phyloP scores from a whole-genome alignment of 2,113 vertebrate species.

The Xiphias gladius region DNA sequence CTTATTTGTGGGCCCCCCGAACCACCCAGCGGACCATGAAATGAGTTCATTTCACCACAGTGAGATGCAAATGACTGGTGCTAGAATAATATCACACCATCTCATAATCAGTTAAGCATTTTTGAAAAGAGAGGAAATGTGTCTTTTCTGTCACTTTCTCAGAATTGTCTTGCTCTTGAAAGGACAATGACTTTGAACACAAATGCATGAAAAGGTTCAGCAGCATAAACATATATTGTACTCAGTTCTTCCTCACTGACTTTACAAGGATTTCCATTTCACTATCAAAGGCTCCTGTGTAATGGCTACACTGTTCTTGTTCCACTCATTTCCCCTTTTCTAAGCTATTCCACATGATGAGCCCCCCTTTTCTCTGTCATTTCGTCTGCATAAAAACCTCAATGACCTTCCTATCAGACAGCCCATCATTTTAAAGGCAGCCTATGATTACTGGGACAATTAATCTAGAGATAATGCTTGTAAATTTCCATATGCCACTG shows the following conservation, averaged over 20 bases:
- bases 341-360: not conserved
- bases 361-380: not conserved
- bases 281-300: conserved; percentile 30
- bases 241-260: conserved; percentile 35
- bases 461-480: conserved; percentile 18
- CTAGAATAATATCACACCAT: conserved; percentile 72
- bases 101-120: conserved; percentile 74
- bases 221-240: conserved; percentile 41
- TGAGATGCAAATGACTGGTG: conserved; percentile 75
- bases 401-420: conserved; percentile 16
- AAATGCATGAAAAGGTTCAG: conserved; percentile 30
- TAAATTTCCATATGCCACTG: conserved; percentile 11
- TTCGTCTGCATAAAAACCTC: not conserved
- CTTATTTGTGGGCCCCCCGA: conserved; percentile 67
- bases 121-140: conserved; percentile 48
- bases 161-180: conserved; percentile 22
- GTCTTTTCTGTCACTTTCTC: conserved; percentile 34
- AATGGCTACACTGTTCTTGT: conserved; percentile 21
- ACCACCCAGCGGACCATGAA: conserved; percentile 79
- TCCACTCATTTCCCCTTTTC: conserved; percentile 36
- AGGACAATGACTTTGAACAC: conserved; percentile 8
- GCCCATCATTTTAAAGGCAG: conserved; percentile 8
- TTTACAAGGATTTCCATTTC: conserved; percentile 54
- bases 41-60: conserved; percentile 80
- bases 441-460: conserved; percentile 9